Conservation (phyloP, 37 sponge, comb jelly and placozoan species). For the Beroe ovata region DNA sequence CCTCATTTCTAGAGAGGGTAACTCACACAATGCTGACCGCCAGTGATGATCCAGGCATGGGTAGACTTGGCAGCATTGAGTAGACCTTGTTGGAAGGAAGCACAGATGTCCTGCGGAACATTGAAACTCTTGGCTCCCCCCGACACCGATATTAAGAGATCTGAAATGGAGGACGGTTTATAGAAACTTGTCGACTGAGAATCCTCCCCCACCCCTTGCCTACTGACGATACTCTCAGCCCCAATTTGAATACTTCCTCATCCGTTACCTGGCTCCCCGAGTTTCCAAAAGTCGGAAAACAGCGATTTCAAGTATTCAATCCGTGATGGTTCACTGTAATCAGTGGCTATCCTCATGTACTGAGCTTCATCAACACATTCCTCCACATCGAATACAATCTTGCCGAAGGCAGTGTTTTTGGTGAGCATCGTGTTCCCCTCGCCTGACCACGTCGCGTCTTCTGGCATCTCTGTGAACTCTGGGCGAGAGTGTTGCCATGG, state of each 20-base stretch:
- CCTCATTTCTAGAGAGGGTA: background rate
- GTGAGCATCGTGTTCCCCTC: slow-evolving; percentile 18
- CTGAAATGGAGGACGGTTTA: no score
- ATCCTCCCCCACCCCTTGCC: no score
- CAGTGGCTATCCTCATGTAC: slow-evolving; percentile 60
- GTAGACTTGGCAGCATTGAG: slow-evolving; percentile 55
- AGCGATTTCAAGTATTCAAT: slow-evolving; percentile 8
- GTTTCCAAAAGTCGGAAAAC: slow-evolving; percentile 38
- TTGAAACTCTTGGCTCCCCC: slow-evolving; percentile 67
- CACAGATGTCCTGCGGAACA: slow-evolving; percentile 66
- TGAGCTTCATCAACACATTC: slow-evolving; percentile 52
- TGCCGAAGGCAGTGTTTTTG: slow-evolving; percentile 57
- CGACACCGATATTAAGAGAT: slow-evolving; percentile 56
- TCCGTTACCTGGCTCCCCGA: slow-evolving; percentile 49
- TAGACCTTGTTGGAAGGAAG: slow-evolving; percentile 60
- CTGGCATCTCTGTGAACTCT: background rate
- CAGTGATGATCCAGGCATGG: slow-evolving; percentile 51
- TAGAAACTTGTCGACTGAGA: no score
- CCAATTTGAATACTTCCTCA: no score
- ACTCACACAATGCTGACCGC: slow-evolving; percentile 61
- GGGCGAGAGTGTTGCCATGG: no score
- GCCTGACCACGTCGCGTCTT: background rate
- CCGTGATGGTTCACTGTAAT: slow-evolving; percentile 24
- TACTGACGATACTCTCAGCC: no score
- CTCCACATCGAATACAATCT: slow-evolving; percentile 42